Conservation (phyloP, 2,888 invertebrate genomes). For the Rotaria macrura region DNA sequence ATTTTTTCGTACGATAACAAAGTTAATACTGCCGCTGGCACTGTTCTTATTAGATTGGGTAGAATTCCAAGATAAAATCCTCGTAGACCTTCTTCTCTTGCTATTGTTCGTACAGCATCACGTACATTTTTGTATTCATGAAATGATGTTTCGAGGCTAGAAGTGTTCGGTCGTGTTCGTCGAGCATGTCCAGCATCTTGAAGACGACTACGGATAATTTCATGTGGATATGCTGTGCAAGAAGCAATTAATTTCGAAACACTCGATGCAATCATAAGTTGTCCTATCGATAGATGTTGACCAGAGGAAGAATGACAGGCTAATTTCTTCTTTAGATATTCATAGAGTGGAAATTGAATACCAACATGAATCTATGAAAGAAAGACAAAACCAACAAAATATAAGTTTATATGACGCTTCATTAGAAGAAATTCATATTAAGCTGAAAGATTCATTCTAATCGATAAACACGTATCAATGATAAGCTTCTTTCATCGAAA, state of each 20-base stretch:
- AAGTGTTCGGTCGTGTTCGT: neutral
- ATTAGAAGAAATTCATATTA: too few relatives aligned
- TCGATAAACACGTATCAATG: too few relatives aligned
- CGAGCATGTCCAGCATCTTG: neutral
- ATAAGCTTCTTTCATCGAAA: too few relatives aligned
- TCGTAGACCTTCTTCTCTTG: neutral
- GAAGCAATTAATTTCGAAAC: neutral
- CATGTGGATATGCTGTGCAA: neutral
- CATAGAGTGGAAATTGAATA: constrained; percentile 10
- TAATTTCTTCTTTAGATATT: neutral
- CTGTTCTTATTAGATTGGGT: neutral
- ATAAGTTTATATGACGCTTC: too few relatives aligned
- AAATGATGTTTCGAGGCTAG: neutral
- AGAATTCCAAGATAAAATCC: neutral
- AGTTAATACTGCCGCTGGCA: neutral
- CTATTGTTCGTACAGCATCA: neutral
- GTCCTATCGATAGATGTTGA: neutral
- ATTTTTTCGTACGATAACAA: constrained; percentile 9
- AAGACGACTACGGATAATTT: neutral
- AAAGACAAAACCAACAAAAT: neutral
- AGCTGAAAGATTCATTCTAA: too few relatives aligned
- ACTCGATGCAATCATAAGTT: neutral
- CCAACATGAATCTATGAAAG: neutral
- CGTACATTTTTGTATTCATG: constrained; percentile 16
- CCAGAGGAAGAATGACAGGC: too few relatives aligned